These are phyloP conservation scores for Bolinopsis microptera DNA, from an alignment of 37 sponge, comb jelly and placozoan species.

Conservation along the genomic window DNA sequence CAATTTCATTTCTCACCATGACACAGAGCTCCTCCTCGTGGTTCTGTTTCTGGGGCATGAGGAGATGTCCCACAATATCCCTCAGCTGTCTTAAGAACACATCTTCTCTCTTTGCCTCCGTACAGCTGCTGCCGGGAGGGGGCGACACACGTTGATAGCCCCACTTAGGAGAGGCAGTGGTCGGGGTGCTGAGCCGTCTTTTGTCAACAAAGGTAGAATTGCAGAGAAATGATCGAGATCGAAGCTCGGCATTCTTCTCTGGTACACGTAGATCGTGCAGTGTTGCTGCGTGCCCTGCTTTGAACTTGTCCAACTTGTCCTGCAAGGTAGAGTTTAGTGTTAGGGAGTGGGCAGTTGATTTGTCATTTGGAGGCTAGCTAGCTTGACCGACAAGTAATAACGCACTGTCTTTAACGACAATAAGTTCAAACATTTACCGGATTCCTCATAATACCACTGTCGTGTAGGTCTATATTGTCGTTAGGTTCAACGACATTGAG, in stretches of 20 bases:
- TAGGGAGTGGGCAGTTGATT: not conserved
- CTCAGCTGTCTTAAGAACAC: not conserved
- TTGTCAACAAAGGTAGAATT: not conserved
- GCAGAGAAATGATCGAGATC: not conserved
- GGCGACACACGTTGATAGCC: not conserved
- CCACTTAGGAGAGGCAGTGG: not conserved
- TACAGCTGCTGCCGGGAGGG: not conserved
- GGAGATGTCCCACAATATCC: conserved; percentile 63
- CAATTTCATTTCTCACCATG: too few species aligned
- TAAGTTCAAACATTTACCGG: too few species aligned
- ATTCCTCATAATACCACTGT: conserved; percentile 53
- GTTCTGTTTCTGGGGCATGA: conserved; percentile 61
- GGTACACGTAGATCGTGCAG: conserved; percentile 59
- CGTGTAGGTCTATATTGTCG: conserved; percentile 29
- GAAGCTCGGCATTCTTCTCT: conserved; percentile 16
- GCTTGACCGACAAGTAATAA: too few species aligned
- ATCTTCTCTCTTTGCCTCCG: not conserved
- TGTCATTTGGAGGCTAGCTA: not conserved
- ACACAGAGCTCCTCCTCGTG: conserved; percentile 56
- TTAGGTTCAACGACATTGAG: conserved; percentile 20
- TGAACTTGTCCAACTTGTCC: conserved; percentile 44
- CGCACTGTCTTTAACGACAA: too few species aligned
- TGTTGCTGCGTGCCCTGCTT: conserved; percentile 49
- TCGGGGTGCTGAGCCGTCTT: not conserved
- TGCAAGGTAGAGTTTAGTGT: not conserved